Base-by-base conservation (phyloP, 1,140 invertebrate species). In the Neodiprion lecontei region DNA sequence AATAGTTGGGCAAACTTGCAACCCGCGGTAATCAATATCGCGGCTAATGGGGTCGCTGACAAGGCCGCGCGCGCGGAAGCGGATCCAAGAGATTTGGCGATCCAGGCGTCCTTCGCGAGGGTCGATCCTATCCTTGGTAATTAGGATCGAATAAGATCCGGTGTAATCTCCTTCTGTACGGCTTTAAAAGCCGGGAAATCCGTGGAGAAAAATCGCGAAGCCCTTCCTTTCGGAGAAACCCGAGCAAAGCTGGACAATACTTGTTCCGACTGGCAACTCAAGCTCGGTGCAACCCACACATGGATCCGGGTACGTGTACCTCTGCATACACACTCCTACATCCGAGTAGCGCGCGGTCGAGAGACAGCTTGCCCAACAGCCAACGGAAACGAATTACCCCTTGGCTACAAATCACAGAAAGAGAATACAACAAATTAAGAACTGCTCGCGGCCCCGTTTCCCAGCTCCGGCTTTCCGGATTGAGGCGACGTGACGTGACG, bases 351-450 rank as follows among this genome's bases (percentile, higher is more conserved):
- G 53, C 53, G 28, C 28, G 53, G 11, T 12, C 11, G 11, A 12
- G 53, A 61, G 53, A 61, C 53, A 61, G 53, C n/a, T 61, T 61
- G 53, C n/a, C n/a, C 53, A 61, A 61, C 53, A 61, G 53, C 11
- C 53, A 61, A 61, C 53, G 53, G 53, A 61, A 61, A 61, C 53
- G 53, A 61, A 61, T 61, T 61, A 61, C 53, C 53, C 53, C 53
- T 61, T 8, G 53, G 53, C 53, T 61, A 61, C 53, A 61, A 61
- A 61, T 61, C 53, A 61, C 53, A 12, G 53, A 61, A 61, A 61
- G 53, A 61, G 53, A 61, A 61, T 61, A 61, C 53, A 61, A 61
- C 53, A 61, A 61, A 61, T 61, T 61, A 61, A 61, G 53, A 61
- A 61, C 53, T 17, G 53, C 53, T 61, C n/a, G 53, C 11, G 53